A percentile compares a stretch with the other conserved stretches of the same genome.
Evolutionary conservation across 2,888 invertebrate species (phyloP).

Genomic region (Trypoxylon attenuatum): DNA sequence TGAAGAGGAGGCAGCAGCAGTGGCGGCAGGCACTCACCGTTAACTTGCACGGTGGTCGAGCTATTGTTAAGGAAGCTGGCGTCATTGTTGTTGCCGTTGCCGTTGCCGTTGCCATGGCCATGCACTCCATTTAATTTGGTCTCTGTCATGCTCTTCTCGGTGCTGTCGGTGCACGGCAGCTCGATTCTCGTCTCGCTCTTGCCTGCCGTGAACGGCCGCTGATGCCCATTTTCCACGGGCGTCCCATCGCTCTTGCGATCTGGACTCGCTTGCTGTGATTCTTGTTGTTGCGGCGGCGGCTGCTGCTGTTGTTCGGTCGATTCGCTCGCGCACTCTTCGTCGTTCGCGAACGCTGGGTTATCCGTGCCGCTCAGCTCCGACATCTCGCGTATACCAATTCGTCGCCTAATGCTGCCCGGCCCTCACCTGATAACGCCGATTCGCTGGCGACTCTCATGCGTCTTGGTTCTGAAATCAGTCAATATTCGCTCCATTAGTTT

Average conservation of each 20-base stretch:
- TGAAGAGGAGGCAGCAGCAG: too few species aligned
- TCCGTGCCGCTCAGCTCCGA: constrained; percentile 67
- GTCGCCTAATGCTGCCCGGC: constrained; percentile 47
- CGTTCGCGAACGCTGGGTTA: constrained; percentile 70
- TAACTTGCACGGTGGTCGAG: constrained; percentile 65
- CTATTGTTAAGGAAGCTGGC: constrained; percentile 71
- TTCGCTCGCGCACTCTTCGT: constrained; percentile 58
- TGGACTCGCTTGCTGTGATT: not conserved
- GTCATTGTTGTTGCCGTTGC: constrained; percentile 71
- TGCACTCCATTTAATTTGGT: constrained; percentile 68
- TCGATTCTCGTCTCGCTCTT: constrained; percentile 70
- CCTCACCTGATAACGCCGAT: constrained; percentile 49
- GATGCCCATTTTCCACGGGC: constrained; percentile 63
- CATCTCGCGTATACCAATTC: constrained; percentile 59
- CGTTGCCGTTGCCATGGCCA: constrained; percentile 70
- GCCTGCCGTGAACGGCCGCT: constrained; percentile 63
- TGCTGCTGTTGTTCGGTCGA: constrained; percentile 6
- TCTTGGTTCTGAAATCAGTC: constrained; percentile 54
- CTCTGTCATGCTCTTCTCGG: constrained; percentile 57
- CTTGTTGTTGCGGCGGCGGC: not conserved
- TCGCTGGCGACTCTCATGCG: constrained; percentile 62
- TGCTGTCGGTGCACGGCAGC: constrained; percentile 63
- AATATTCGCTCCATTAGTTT: not conserved
- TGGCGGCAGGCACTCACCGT: constrained; percentile 37
- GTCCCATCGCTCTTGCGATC: constrained; percentile 7